Evolutionary conservation across 2,113 vertebrate species (phyloP), one percentile per base, ranked within the genome.

Genomic region (Agelaius tricolor): DNA sequence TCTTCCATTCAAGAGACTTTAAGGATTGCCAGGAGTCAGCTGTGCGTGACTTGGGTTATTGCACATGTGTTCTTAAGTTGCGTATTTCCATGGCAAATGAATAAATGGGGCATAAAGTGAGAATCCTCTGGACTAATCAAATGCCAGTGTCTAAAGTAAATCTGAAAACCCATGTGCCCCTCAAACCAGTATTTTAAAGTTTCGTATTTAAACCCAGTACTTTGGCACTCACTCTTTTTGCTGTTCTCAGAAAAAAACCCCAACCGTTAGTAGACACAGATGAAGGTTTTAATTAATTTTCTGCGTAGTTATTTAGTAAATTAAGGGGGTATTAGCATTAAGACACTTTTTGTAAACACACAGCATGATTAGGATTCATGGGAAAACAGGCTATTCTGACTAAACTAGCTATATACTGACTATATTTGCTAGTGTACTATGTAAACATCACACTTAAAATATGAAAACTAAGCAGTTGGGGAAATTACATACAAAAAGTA

Each of bases 351-450:
- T 65, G 31, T 67, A 44, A n/a, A 49, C 24, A 14, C 5, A 2
- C 11, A 5, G 3, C 0, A 0, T 13, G 19, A 11, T 28, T 9
- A 17, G 39, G 15, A 65, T 37, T 5, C 19, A 9, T n/a, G n/a
- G 30, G 39, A 49, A 52, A 73, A 61, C 31, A 57, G 37, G 22
- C 23, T 35, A 0, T 52, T 31, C 54, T 31, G 59, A 22, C 52
- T 17, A 2, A 13, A 1, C 23, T 17, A n/a, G 5, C 15, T 28
- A 0, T 10, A 8, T 17, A 6, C 2, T 17, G 17, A 33, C 31
- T 46, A 0, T 8, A 5, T 72, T 59, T 65, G 37, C 19, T 9
- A 11, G 13, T 4, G 12, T 11, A 13, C 15, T 31, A 0, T 16
- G 46, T 49, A 43, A 85, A n/a, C 8, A 8, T n/a, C 18, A 10